Percentiles rank a stretch among this genome's conserved stretches.
These are phyloP conservation scores for Argyra leucocephala DNA, from an alignment of 2,888 invertebrate genomes.

Conservation along the genomic window DNA sequence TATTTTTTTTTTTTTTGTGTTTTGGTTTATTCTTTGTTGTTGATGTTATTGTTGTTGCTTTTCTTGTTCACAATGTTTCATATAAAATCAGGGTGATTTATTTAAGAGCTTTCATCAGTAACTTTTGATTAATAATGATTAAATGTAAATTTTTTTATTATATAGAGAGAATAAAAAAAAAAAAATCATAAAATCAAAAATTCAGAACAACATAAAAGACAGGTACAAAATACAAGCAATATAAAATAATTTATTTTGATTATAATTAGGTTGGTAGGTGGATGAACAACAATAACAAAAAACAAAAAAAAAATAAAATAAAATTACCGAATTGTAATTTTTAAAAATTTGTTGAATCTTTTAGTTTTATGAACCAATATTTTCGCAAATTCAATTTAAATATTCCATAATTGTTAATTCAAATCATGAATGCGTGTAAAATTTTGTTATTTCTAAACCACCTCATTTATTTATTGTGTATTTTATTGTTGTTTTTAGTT, in stretches of 20 bases:
- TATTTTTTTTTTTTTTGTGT: too few relatives aligned
- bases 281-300: neutral
- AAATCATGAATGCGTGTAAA: neutral
- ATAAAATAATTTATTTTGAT: neutral
- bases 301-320: too few relatives aligned
- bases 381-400: neutral
- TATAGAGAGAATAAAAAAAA: neutral
- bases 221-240: neutral
- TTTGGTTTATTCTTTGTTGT: too few relatives aligned
- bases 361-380: too few relatives aligned
- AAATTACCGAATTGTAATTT: neutral
- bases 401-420: neutral
- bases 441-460: neutral
- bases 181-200: neutral
- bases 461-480: neutral
- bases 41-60: too few relatives aligned
- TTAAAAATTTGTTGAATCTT: neutral
- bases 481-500: too few relatives aligned
- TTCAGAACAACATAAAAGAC: neutral
- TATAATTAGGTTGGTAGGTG: constrained; percentile 1
- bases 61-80: too few relatives aligned
- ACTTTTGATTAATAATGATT: neutral
- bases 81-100: too few relatives aligned
- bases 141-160: neutral
- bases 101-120: too few relatives aligned